Base-by-base conservation (phyloP, 1,140 invertebrate genomes). In the Phenacoccus solenopsis region DNA sequence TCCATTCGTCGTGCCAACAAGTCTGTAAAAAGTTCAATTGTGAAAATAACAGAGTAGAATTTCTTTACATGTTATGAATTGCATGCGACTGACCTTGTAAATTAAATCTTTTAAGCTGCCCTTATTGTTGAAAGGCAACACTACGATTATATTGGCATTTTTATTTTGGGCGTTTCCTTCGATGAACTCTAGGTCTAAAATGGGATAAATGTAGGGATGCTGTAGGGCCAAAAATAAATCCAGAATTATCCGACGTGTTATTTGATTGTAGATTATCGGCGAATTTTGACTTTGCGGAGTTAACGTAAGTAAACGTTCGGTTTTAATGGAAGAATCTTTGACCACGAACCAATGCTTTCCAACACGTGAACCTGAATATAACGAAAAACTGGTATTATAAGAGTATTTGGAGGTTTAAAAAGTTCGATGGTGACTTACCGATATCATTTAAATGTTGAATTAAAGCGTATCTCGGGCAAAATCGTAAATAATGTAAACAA, bases 321-420 rank as follows among this genome's bases (percentile, higher is more conserved):
- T 90, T 79, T 90, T 90, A 30, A 90, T 83, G 27, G 84, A 84
- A 57, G 83, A 85, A 79, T 95, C 93, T 74, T 85, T 85, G 27
- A 95, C 88, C 27, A 89, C 84, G 78, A 94, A 94, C 92, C 93
- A 96, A 76, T 93, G 87, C 77, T 94, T 94, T 77, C 90, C 88
- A 59, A 88, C 81, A 72, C 92, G 82, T 24, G 88, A 91, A 9
- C 91, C 86, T 87, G 73, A 1, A 64, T 24, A 16, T 22, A 12
- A 70, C 25, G 25, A 38, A n/a, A n/a, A n/a, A n/a, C n/a, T n/a
- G n/a, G n/a, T n/a, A 27, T 24, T 28, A 32, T 24, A 30, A 72
- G 57, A 70, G 20, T 64, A 22, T 38, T 68, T 38, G 69, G 38
- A 28, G 67, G 21, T 27, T 67, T 20, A 30, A 68, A 32, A 68